These are phyloP conservation scores for Galleria mellonella DNA, from an alignment of 1,140 invertebrate genomes.

Conservation along the genomic window DNA sequence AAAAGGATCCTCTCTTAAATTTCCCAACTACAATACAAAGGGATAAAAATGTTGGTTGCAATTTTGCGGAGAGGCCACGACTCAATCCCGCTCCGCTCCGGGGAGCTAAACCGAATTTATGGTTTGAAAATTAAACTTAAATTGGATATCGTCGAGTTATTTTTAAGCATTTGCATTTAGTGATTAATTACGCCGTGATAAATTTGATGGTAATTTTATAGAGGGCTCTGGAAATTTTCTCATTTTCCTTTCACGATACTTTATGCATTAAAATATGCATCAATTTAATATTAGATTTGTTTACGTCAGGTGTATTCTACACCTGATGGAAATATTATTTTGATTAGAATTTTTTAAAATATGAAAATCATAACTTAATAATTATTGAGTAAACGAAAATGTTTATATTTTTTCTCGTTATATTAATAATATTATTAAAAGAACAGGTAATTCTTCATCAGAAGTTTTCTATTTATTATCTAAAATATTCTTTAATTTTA, in stretches of 20 bases:
- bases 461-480: too few relatives aligned
- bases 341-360: too few relatives aligned
- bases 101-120: constrained; percentile 70
- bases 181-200: constrained; percentile 30
- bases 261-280: constrained; percentile 7
- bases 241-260: constrained; percentile 2
- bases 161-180: constrained; percentile 52
- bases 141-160: constrained; percentile 63
- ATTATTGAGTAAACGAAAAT: too few relatives aligned
- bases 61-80: constrained; percentile 52
- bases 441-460: too few relatives aligned
- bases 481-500: too few relatives aligned
- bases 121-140: constrained; percentile 70
- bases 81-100: constrained; percentile 51
- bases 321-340: too few relatives aligned
- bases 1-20: constrained; percentile 48
- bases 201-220: constrained; percentile 38
- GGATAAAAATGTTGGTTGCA: constrained; percentile 64
- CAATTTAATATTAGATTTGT: neutral
- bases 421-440: too few relatives aligned
- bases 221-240: constrained; percentile 13
- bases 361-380: too few relatives aligned
- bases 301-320: neutral
- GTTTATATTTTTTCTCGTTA: too few relatives aligned
- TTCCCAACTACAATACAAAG: constrained; percentile 57